These are phyloP conservation scores for Panthera tigris DNA, from an alignment of 2,113 vertebrate genomes.

Conservation along the genomic window DNA sequence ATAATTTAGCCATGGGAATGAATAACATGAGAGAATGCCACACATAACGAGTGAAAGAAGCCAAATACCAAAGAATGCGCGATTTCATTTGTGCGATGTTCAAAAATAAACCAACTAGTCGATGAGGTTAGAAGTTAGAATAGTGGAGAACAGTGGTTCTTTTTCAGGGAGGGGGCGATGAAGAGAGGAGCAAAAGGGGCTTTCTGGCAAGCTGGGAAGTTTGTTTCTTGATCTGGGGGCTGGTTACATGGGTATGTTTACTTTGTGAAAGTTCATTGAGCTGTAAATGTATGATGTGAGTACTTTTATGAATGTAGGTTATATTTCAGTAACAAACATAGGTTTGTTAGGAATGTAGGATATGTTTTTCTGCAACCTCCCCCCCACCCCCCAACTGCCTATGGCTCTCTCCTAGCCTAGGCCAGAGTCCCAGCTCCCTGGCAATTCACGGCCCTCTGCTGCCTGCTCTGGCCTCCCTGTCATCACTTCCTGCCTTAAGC, in stretches of 20 bases:
- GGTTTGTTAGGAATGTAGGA: neutral
- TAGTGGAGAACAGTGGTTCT: neutral
- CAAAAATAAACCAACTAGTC: neutral
- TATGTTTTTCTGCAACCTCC: neutral
- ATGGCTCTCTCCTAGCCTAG: neutral
- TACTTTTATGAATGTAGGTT: neutral
- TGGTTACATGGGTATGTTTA: neutral
- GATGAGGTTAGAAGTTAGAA: neutral
- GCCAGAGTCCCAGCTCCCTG: neutral
- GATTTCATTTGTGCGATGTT: neutral
- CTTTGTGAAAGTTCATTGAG: neutral
- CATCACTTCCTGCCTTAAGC: neutral
- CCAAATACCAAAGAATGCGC: neutral
- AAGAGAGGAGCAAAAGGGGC: neutral
- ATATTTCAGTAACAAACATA: neutral
- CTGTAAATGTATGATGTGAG: neutral
- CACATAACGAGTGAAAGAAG: neutral
- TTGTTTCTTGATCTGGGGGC: neutral
- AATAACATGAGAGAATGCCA: neutral
- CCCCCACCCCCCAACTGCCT: fast-evolving
- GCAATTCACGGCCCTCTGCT: neutral
- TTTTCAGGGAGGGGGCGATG: neutral
- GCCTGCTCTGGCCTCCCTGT: neutral
- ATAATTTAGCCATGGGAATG: neutral
- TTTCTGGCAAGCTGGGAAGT: neutral